Percentiles rank a stretch among this genome's conserved stretches.
Conservation (phyloP, 2,797 vertebrate genomes). For the Hemibagrus guttatus region DNA sequence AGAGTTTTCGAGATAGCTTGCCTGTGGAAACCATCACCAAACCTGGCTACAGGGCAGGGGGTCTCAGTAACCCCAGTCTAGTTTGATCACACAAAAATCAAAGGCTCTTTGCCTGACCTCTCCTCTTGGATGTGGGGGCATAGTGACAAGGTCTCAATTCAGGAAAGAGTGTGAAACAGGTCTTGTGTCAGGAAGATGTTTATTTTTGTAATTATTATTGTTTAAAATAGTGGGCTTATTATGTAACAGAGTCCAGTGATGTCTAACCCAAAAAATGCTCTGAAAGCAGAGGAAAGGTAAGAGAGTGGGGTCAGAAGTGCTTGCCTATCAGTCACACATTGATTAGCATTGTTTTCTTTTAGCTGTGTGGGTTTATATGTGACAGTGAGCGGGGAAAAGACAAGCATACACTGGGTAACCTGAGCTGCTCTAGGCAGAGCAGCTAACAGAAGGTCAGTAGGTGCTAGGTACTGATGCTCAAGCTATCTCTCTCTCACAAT, state of each 20-base stretch:
- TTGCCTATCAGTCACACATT: not conserved
- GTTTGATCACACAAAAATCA: not conserved
- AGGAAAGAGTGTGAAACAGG: not conserved
- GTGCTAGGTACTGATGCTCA: conserved; percentile 31
- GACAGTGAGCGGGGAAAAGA: not conserved
- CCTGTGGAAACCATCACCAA: not conserved
- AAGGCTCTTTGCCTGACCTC: not conserved
- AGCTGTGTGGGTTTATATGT: conserved; percentile 18
- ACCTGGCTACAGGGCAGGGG: not conserved
- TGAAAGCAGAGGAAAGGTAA: not conserved
- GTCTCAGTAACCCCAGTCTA: not conserved
- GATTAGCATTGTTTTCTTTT: conserved; percentile 24
- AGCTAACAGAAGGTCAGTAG: conserved; percentile 11
- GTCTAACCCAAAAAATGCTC: not conserved
- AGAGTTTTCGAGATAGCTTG: not conserved
- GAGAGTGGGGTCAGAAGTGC: not conserved
- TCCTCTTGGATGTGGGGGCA: not conserved
- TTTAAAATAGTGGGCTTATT: not conserved
- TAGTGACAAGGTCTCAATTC: not conserved
- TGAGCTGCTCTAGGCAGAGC: conserved; percentile 25
- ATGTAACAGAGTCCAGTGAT: not conserved
- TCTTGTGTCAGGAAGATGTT: not conserved
- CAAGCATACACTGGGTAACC: conserved; percentile 31
- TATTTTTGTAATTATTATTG: not conserved
- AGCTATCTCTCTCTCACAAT: not conserved